Percentiles rank a stretch among this genome's conserved stretches.
phyloP scores from a whole-genome alignment of 1,140 invertebrate genomes.

The Caenorhabditis briggsae region DNA sequence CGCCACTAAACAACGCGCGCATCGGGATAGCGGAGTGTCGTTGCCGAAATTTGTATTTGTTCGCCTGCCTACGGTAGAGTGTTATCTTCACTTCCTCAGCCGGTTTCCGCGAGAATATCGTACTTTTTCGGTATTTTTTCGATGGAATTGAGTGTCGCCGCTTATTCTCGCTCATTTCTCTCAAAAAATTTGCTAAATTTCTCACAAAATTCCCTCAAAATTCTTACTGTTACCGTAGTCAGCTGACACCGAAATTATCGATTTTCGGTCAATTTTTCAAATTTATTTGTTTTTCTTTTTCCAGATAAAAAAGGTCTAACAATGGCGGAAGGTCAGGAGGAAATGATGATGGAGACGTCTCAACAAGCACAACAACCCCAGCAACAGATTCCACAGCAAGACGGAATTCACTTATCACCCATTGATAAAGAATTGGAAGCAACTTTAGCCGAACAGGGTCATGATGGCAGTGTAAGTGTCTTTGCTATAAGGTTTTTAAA shows the following conservation, averaged over 20 bases:
- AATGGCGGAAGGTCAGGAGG: constrained; percentile 37
- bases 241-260: background rate
- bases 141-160: background rate
- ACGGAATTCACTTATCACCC: background rate
- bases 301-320: background rate
- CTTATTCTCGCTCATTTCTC: background rate
- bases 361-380: background rate
- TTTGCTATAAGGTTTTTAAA: background rate
- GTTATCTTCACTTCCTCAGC: background rate
- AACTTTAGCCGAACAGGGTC: background rate
- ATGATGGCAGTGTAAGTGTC: background rate
- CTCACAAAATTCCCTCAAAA: background rate
- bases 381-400: constrained; percentile 4
- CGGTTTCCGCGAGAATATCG: background rate
- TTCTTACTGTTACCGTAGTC: constrained; percentile 3
- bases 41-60: background rate
- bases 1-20: background rate
- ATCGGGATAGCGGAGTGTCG: background rate
- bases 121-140: background rate
- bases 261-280: background rate
- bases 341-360: constrained; percentile 46
- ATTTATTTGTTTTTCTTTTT: background rate
- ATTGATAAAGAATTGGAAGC: constrained; percentile 19
- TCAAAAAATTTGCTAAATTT: background rate
- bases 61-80: constrained; percentile 12